Evolutionary conservation across 2,888 invertebrate species (phyloP).

Genomic region (Antheraea yamamai): DNA sequence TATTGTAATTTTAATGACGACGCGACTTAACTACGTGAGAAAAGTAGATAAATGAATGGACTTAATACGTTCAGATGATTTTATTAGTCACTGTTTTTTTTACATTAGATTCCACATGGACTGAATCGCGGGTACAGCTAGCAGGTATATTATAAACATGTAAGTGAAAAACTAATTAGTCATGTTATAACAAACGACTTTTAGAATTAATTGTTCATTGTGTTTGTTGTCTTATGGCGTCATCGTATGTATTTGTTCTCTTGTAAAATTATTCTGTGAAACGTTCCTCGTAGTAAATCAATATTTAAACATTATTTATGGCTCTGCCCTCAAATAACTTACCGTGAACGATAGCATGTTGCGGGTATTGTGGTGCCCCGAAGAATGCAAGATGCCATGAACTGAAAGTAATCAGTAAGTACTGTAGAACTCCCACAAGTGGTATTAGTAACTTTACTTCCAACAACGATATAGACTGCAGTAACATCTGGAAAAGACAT

Average conservation of each 20-base stretch:
- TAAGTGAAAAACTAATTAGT: too few relatives aligned
- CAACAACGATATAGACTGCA: conserved; percentile 28
- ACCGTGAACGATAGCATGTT: conserved; percentile 41
- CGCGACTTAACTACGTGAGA: too few relatives aligned
- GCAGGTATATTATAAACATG: too few relatives aligned
- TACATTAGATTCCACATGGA: too few relatives aligned
- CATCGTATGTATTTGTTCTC: not conserved
- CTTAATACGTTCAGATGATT: too few relatives aligned
- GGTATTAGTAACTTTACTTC: conserved; percentile 40
- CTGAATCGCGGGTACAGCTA: too few relatives aligned
- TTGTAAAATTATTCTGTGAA: not conserved
- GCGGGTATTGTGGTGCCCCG: conserved; percentile 30
- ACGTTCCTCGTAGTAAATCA: not conserved
- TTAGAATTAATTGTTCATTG: too few relatives aligned
- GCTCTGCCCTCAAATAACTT: conserved; percentile 12
- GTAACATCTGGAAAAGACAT: conserved; percentile 31
- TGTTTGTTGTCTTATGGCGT: too few relatives aligned
- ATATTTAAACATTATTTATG: not conserved
- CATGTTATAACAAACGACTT: too few relatives aligned
- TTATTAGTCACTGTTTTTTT: too few relatives aligned
- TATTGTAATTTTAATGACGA: too few relatives aligned
- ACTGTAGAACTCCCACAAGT: conserved; percentile 33
- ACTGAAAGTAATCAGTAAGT: conserved; percentile 30
- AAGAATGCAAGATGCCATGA: conserved; percentile 24
- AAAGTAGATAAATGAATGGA: too few relatives aligned